Conservation (phyloP, 2,113 vertebrate species). For the Rhinolophus sinicus region DNA sequence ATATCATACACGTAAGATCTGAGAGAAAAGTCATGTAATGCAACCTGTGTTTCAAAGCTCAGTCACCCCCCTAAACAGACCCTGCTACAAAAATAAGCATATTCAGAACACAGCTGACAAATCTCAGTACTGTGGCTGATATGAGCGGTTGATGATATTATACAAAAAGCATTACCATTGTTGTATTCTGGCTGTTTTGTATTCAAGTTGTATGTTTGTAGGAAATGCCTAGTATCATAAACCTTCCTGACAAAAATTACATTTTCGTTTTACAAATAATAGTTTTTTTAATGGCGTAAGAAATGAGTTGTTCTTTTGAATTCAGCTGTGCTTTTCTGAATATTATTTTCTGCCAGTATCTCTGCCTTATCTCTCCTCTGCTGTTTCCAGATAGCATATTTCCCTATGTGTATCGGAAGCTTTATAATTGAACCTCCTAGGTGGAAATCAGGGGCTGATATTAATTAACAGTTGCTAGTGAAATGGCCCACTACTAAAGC, state of each 20-base stretch:
- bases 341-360: background rate
- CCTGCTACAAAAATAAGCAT: background rate
- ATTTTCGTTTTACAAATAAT: background rate
- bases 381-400: slow-evolving; percentile 39
- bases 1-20: background rate
- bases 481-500: slow-evolving; percentile 13
- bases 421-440: background rate
- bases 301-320: slow-evolving; percentile 29
- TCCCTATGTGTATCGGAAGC: background rate
- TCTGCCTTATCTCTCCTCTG: background rate
- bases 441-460: slow-evolving; percentile 36
- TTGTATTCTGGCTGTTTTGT: slow-evolving; percentile 28
- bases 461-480: slow-evolving; percentile 44
- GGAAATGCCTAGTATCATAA: slow-evolving; percentile 52
- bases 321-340: background rate
- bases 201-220: slow-evolving; percentile 48
- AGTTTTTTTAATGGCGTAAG: background rate
- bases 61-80: background rate
- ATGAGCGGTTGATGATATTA: background rate
- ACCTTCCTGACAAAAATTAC: slow-evolving; percentile 39
- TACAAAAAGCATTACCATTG: slow-evolving; percentile 47
- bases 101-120: background rate
- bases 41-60: background rate
- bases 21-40: background rate
- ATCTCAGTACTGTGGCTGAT: slow-evolving; percentile 6